A percentile compares a stretch with the other conserved stretches of the same genome.
These are phyloP conservation scores for Hylia prasina DNA, from an alignment of 2,113 vertebrate genomes.

Conservation along the genomic window DNA sequence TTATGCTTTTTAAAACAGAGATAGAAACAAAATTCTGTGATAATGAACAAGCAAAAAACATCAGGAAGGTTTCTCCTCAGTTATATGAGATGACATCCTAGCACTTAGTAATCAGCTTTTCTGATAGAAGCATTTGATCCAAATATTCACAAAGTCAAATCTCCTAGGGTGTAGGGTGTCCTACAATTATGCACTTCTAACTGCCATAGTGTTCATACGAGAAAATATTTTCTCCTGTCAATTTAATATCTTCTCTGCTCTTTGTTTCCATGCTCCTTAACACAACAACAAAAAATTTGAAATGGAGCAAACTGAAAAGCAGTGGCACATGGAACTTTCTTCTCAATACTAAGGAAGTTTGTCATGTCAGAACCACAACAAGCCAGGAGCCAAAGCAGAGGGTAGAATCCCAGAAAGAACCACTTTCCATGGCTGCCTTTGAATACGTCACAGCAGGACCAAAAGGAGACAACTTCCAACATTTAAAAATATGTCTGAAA, in stretches of 20 bases:
- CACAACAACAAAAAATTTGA: not conserved
- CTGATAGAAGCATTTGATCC: not conserved
- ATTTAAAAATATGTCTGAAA: not conserved
- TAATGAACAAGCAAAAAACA: not conserved
- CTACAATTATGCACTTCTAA: not conserved
- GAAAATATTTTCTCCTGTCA: not conserved
- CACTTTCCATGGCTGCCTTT: not conserved
- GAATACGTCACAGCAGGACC: not conserved
- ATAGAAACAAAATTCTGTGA: not conserved
- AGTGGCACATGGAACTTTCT: not conserved
- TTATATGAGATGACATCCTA: not conserved
- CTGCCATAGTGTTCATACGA: not conserved
- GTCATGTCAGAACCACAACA: not conserved
- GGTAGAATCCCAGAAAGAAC: not conserved
- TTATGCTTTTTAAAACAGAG: not conserved
- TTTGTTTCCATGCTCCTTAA: not conserved
- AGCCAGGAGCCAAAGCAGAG: not conserved
- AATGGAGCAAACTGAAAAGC: not conserved
- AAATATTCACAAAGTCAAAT: not conserved
- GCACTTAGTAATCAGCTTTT: not conserved
- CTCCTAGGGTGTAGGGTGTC: not conserved
- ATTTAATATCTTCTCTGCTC: not conserved
- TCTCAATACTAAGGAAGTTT: not conserved
- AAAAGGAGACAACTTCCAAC: not conserved
- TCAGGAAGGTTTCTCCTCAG: not conserved